phyloP scores from a whole-genome alignment of 2,113 vertebrate species.

The Ictalurus punctatus region DNA sequence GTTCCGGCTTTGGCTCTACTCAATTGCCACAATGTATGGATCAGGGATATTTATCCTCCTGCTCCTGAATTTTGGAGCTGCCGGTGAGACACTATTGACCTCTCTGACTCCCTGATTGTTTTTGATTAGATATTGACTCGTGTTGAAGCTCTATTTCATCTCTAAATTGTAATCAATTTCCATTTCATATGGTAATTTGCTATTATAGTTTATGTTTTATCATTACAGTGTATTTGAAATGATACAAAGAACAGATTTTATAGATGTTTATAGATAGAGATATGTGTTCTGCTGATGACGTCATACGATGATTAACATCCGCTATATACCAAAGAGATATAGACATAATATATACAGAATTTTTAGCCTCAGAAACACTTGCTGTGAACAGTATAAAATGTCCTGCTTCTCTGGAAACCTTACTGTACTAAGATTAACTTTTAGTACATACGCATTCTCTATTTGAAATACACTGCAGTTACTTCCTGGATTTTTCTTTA shows the following conservation, averaged over 20 bases:
- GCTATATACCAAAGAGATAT: not conserved
- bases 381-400: not conserved
- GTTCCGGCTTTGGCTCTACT: not conserved
- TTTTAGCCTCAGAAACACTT: not conserved
- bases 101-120: not conserved
- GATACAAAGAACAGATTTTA: not conserved
- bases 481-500: constrained; percentile 6
- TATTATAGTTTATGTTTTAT: not conserved
- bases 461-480: not conserved
- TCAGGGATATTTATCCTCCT: constrained; percentile 18
- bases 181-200: not conserved
- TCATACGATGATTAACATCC: not conserved
- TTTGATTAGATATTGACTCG: not conserved
- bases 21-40: not conserved
- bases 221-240: not conserved
- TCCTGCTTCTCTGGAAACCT: not conserved
- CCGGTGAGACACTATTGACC: constrained; percentile 37
- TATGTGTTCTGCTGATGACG: not conserved
- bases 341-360: not conserved
- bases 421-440: not conserved
- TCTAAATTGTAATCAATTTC: not conserved
- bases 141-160: not conserved
- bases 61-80: constrained; percentile 29
- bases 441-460: not conserved
- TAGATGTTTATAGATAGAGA: not conserved